Base-by-base conservation (phyloP, 2,113 vertebrate genomes). In the Haemorhous mexicanus region DNA sequence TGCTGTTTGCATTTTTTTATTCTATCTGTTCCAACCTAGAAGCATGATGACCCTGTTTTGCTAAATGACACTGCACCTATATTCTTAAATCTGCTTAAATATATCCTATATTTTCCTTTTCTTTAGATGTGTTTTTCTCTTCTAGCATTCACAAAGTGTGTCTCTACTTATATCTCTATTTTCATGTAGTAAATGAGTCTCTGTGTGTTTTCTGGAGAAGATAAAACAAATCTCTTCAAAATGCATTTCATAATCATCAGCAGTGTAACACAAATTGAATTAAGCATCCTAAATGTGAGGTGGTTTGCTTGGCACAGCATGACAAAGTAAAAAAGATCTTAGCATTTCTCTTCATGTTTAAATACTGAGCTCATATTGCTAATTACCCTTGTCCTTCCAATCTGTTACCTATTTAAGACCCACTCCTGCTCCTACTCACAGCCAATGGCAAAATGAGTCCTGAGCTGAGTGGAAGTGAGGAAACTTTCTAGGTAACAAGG, bases 311-410 rank as follows among this genome's bases (percentile, higher is more conserved):
- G 82, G 70, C 53, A 89, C 62, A 74, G 43, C 50, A 53, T 59
- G 84, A 67, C 44, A 70, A 19, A 83, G 64, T n/a, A 32, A 55
- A 84, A 94, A 82, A 83, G n/a, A 68, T 84, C 73, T 84, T 59
- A 78, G 58, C 33, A 69, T 93, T 94, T 79, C 76, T 87, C 47
- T 81, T 79, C 26, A n/a, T 93, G 67, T 79, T 92, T 82, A 76
- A 89, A 87, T 75, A 80, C 61, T 84, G 77, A 55, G 73, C 55
- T 93, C 68, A 59, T 2, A 8, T 46, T 4, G 35, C 63, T 92
- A 84, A 89, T 90, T 93, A 93, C 63, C 74, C 67, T 81, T 91
- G 79, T 89, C 79, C 41, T 70, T 91, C 63, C 79, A 94, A 46
- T 84, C 76, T 91, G 90, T 76, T 94, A 44, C 58, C 32, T 9